Percentiles rank a stretch among this genome's conserved stretches.
These are phyloP conservation scores for Zelleria hepariella DNA, from an alignment of 2,888 invertebrate species.

Conservation along the genomic window DNA sequence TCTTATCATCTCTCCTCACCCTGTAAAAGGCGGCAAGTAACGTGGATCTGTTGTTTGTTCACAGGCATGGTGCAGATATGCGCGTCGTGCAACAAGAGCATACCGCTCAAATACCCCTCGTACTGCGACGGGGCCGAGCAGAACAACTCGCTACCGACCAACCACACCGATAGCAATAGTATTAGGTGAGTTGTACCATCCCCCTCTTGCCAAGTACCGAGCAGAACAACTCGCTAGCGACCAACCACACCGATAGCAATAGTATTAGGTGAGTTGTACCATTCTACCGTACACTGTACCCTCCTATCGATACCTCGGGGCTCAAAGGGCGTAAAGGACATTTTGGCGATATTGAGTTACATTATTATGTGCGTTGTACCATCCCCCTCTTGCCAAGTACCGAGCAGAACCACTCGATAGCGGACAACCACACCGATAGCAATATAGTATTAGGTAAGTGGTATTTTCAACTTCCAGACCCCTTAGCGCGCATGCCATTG, in stretches of 20 bases:
- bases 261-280: constrained; percentile 63
- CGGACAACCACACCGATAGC: constrained; percentile 8
- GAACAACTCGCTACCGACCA: constrained; percentile 36
- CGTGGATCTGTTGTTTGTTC: constrained; percentile 15
- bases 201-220: too few species aligned
- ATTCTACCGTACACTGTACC: too few species aligned
- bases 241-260: constrained; percentile 22
- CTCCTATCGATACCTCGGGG: too few species aligned
- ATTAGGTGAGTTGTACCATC: constrained; percentile 63
- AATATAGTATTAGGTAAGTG: constrained; percentile 66
- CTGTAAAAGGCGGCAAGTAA: too few species aligned
- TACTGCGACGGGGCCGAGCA: constrained; percentile 75
- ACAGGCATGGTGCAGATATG: constrained; percentile 88
- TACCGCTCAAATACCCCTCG: constrained; percentile 82
- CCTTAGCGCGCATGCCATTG: too few species aligned
- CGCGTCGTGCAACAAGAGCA: constrained; percentile 87
- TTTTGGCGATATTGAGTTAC: too few species aligned
- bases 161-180: constrained; percentile 30
- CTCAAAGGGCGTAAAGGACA: too few species aligned
- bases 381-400: too few species aligned
- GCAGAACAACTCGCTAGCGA: constrained; percentile 44
- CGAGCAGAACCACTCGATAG: constrained; percentile 55
- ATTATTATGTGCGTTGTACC: too few species aligned
- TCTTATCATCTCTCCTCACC: too few species aligned
- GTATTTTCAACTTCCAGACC: too few species aligned